Percentiles rank a stretch among this genome's conserved stretches.
phyloP scores from a whole-genome alignment of 2,797 vertebrate genomes.

The Betta splendens region DNA sequence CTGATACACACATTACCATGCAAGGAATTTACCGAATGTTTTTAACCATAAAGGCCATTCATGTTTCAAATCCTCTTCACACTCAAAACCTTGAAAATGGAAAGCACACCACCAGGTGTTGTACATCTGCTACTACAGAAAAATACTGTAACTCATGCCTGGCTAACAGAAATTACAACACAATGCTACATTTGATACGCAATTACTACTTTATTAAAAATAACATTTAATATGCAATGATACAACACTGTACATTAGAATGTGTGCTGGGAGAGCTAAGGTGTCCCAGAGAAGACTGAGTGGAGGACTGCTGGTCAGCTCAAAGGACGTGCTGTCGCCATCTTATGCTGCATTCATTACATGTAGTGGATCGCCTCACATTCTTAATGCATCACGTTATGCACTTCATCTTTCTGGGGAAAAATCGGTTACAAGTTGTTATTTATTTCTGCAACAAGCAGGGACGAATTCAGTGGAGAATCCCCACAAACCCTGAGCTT shows the following conservation, averaged over 20 bases:
- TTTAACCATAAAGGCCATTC: too few relatives aligned
- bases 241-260: constrained; percentile 70
- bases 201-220: constrained; percentile 78
- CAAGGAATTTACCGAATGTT: too few relatives aligned
- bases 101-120: constrained; percentile 61
- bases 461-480: constrained; percentile 18
- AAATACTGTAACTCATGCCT: too few relatives aligned
- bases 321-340: constrained; percentile 40
- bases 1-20: too few relatives aligned
- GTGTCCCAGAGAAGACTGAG: constrained; percentile 57
- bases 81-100: constrained; percentile 2
- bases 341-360: constrained; percentile 64
- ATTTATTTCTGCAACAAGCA: constrained; percentile 24
- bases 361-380: constrained; percentile 15
- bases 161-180: constrained; percentile 22
- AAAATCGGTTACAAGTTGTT: constrained; percentile 4
- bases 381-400: constrained; percentile 1
- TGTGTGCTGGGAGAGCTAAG: constrained; percentile 34
- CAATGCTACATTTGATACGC: constrained; percentile 40
- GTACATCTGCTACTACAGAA: constrained; percentile 46
- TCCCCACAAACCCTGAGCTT: constrained; percentile 47
- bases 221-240: constrained; percentile 74
- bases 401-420: constrained; percentile 4
- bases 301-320: constrained; percentile 59
- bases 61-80: background rate